Base-by-base conservation (phyloP, 1,140 invertebrate species). In the Drosophila carrolli region DNA sequence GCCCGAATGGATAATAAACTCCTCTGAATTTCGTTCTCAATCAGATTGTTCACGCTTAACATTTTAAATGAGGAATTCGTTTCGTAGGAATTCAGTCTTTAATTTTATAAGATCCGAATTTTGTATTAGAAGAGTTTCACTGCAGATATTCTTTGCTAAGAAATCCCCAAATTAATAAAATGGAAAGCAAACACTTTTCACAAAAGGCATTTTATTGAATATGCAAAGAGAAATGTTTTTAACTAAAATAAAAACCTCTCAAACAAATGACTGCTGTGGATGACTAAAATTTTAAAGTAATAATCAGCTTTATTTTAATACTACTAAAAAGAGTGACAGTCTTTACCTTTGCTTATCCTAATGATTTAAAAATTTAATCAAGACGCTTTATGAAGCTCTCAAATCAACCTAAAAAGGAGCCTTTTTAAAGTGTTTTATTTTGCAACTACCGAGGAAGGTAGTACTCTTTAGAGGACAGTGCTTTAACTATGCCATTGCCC, bases 401-500 rank as follows among this genome's bases (percentile, higher is more conserved):
- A 56, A 68, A 68, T 68, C 48, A 68, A 38, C 47, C 41, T 62
- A 62, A 44, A 44, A n/a, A 38, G 14, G 9, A 38, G 37, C 7
- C 43, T 38, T 38, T 27, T 35, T 9, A 66, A 71, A 53, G 19
- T 41, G 32, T 23, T 37, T 19, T 46, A 13, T 44, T 53, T 27
- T 13, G 9, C 14, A 37, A 11, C 7, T 46, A 13, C 27, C 19
- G 5, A 32, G 29, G 29, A 6, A 32, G 29, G 29, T 7, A 32
- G 7, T 23, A 23, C 23, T 23, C 23, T 23, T 23, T 23, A 4
- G 3, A 51, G 14, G 5, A 37, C 5, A 37, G 53, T 27, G 35
- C 51, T 50, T 48, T 58, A 72, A 71, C 37, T 50, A 50, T 71
- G 66, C 38, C 27, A 27, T 40, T 5, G 55, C 56, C 40, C 35